phyloP scores from a whole-genome alignment of 2,888 invertebrate species.

The Notodonta dromedarius region DNA sequence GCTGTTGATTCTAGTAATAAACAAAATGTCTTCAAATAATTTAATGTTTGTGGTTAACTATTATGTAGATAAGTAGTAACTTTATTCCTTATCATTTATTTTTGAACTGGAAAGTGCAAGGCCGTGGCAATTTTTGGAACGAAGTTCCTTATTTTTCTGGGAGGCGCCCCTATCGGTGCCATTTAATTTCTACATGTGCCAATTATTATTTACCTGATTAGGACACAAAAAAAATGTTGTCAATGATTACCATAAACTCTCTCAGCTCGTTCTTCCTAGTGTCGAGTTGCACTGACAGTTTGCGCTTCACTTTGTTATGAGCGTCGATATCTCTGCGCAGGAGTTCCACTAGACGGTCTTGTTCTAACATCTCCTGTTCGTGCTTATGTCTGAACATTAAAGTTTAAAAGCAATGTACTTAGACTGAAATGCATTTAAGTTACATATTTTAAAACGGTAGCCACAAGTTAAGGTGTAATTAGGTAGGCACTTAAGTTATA shows the following conservation, averaged over 20 bases:
- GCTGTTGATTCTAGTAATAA: too few relatives aligned
- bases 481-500: too few relatives aligned
- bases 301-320: slow-evolving; percentile 82
- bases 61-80: not conserved
- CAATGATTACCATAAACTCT: slow-evolving; percentile 84
- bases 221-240: too few relatives aligned
- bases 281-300: slow-evolving; percentile 81
- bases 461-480: too few relatives aligned
- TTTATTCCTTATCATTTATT: not conserved
- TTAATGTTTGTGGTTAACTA: not conserved
- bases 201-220: too few relatives aligned
- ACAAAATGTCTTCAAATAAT: not conserved
- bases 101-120: too few relatives aligned
- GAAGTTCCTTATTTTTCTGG: too few relatives aligned
- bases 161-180: too few relatives aligned
- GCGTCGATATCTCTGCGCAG: slow-evolving; percentile 85
- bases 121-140: too few relatives aligned
- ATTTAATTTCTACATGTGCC: too few relatives aligned
- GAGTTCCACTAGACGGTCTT: slow-evolving; percentile 82
- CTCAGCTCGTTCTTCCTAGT: slow-evolving; percentile 84
- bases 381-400: slow-evolving; percentile 58
- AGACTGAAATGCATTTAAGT: too few relatives aligned
- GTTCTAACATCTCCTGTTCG: slow-evolving; percentile 86
- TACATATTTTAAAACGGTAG: too few relatives aligned
- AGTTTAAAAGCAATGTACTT: not conserved